Evolutionary conservation across 2,113 vertebrate species (phyloP).

Genomic region (Rynchops niger): DNA sequence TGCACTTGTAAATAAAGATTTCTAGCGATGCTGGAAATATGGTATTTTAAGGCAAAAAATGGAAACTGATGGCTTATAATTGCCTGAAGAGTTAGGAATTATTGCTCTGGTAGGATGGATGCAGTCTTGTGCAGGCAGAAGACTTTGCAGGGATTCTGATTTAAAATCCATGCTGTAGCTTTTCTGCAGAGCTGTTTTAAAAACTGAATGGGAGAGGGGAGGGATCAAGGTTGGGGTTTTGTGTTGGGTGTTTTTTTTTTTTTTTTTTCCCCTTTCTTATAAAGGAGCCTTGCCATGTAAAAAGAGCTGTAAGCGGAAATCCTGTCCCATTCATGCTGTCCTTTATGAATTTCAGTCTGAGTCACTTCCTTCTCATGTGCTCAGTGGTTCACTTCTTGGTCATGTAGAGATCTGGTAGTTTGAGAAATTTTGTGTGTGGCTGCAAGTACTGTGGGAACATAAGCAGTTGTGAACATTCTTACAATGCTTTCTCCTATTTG

Average conservation of each 20-base stretch:
- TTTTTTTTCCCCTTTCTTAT: neutral
- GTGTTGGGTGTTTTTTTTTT: neutral
- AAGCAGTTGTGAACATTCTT: neutral
- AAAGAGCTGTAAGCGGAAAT: constrained; percentile 55
- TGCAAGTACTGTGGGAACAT: neutral
- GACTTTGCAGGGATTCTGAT: neutral
- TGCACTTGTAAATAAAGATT: neutral
- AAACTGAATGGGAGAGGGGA: neutral
- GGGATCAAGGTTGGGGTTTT: neutral
- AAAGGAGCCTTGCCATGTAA: neutral
- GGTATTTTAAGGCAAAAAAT: neutral
- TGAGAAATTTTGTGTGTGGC: neutral
- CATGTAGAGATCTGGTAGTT: neutral
- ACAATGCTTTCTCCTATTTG: neutral
- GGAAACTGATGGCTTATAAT: neutral
- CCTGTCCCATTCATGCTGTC: constrained; percentile 62
- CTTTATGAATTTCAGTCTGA: constrained; percentile 58
- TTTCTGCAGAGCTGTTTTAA: neutral
- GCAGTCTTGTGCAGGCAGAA: neutral
- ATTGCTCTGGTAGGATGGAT: neutral
- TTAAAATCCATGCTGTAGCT: neutral
- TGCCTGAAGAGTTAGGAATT: neutral
- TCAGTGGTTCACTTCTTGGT: constrained; percentile 38
- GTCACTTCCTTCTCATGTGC: constrained; percentile 54
- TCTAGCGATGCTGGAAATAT: neutral